These are phyloP conservation scores for Karalla daura DNA, from an alignment of 2,797 vertebrate genomes.

Conservation along the genomic window DNA sequence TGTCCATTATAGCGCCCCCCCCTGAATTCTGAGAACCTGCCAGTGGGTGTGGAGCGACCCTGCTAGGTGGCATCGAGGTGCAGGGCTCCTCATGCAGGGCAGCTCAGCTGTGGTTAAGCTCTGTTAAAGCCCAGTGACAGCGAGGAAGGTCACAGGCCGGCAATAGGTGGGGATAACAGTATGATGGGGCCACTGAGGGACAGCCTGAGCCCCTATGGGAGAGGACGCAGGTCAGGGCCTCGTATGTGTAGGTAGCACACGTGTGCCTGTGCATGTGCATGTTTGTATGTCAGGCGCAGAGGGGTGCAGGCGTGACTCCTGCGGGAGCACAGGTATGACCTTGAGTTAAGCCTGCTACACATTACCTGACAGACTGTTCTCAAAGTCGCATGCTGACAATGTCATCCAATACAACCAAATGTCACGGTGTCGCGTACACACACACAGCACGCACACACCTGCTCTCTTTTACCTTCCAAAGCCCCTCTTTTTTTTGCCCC, in stretches of 20 bases:
- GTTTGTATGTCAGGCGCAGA: constrained; percentile 39
- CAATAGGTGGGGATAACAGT: constrained; percentile 41
- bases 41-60: constrained; percentile 21
- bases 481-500: constrained; percentile 43
- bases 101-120: constrained; percentile 55
- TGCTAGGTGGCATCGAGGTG: constrained; percentile 19
- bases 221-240: constrained; percentile 33
- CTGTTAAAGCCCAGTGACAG: constrained; percentile 49
- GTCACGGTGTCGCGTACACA: constrained; percentile 56
- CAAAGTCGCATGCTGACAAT: constrained; percentile 54
- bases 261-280: constrained; percentile 25
- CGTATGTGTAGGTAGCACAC: constrained; percentile 6
- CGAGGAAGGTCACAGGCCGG: constrained; percentile 56
- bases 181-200: constrained; percentile 51
- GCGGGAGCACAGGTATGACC: constrained; percentile 46
- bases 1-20: constrained; percentile 24
- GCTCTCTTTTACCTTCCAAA: constrained; percentile 1
- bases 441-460: not conserved
- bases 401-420: constrained; percentile 48
- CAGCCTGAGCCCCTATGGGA: constrained; percentile 25
- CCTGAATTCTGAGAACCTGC: constrained; percentile 8
- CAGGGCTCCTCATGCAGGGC: constrained; percentile 25
- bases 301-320: constrained; percentile 36
- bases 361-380: constrained; percentile 61
- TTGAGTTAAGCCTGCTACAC: constrained; percentile 56